Percentiles rank a stretch among this genome's conserved stretches.
phyloP scores from a whole-genome alignment of 2,888 invertebrate species.

The Euplagia quadripunctaria region DNA sequence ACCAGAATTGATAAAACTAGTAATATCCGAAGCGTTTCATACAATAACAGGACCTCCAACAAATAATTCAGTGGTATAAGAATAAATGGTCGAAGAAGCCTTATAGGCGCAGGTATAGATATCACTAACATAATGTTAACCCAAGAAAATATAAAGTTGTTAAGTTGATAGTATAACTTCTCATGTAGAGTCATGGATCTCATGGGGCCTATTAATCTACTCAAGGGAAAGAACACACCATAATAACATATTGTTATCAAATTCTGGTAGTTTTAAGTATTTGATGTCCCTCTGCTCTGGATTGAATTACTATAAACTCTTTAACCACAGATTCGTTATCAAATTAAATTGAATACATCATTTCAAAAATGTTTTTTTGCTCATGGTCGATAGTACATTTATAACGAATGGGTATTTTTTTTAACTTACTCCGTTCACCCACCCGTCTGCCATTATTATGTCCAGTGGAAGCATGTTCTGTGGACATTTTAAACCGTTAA shows the following conservation, averaged over 20 bases:
- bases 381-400: neutral
- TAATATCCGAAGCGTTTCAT: neutral
- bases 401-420: constrained; percentile 8
- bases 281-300: neutral
- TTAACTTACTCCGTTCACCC: constrained; percentile 30
- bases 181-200: neutral
- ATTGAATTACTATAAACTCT: neutral
- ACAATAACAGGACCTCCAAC: too few relatives aligned
- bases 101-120: neutral
- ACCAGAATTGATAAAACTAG: too few relatives aligned
- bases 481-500: constrained; percentile 21
- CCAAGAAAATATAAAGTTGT: neutral
- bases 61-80: too few relatives aligned
- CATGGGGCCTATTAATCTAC: too few relatives aligned
- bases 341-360: neutral
- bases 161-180: neutral
- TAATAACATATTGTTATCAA: neutral
- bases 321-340: neutral
- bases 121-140: neutral
- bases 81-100: neutral
- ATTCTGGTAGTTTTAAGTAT: neutral
- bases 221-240: neutral
- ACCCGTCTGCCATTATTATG: constrained; percentile 24
- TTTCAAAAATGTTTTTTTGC: neutral
- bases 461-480: constrained; percentile 27